Conservation (phyloP, 2,113 vertebrate genomes). For the Thomomys bottae region DNA sequence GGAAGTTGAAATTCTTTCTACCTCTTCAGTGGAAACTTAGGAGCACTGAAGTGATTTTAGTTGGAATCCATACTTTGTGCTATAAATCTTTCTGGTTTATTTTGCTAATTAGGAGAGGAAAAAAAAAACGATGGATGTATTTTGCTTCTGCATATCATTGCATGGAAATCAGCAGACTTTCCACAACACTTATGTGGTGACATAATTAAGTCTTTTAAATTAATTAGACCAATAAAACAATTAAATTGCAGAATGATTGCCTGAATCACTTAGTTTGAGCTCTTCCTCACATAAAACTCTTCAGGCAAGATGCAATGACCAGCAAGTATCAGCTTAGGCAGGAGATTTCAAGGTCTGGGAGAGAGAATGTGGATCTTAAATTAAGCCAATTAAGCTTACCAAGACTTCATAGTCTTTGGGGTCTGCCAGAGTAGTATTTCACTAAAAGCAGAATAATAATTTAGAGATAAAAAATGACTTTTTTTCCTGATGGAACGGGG, state of each 20-base stretch:
- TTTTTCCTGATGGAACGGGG: too few species aligned
- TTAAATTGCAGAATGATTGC: conserved; percentile 48
- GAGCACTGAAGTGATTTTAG: background rate
- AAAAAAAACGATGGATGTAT: background rate
- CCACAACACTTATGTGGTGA: conserved; percentile 4
- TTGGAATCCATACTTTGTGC: background rate
- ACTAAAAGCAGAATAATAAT: background rate
- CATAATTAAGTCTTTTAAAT: conserved; percentile 69
- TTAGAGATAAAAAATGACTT: background rate
- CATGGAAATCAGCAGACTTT: conserved; percentile 45
- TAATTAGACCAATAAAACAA: conserved; percentile 65
- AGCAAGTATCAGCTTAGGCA: background rate
- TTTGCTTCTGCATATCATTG: conserved; percentile 27
- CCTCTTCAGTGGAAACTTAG: background rate
- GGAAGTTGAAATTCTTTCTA: background rate
- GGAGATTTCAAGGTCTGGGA: conserved; percentile 41
- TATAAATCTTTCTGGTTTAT: conserved; percentile 55
- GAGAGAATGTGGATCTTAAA: background rate
- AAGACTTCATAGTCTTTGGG: background rate
- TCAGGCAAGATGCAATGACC: conserved; percentile 9
- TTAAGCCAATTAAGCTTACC: background rate
- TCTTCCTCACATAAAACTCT: conserved; percentile 43
- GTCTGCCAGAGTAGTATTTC: background rate
- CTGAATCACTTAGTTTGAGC: conserved; percentile 54
- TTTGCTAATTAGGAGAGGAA: conserved; percentile 53